These are phyloP conservation scores for Apodemia mormo DNA, from an alignment of 2,888 invertebrate species.

Conservation along the genomic window DNA sequence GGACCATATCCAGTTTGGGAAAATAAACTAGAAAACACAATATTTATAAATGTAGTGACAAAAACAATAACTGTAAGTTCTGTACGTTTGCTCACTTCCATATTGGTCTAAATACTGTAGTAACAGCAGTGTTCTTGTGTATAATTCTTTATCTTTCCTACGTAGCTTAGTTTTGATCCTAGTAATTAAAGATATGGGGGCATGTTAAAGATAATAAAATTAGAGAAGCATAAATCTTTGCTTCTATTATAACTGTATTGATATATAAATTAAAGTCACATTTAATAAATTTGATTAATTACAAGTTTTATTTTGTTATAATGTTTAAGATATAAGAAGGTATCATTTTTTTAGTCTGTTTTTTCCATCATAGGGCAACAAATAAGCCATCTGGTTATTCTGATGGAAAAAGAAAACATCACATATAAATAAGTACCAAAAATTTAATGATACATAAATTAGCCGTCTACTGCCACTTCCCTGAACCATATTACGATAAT, in stretches of 20 bases:
- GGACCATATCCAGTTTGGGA: slow-evolving; percentile 35
- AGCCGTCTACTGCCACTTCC: too few relatives aligned
- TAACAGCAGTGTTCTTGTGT: background rate
- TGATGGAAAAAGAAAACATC: too few relatives aligned
- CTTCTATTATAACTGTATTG: background rate
- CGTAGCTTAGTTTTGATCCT: slow-evolving; percentile 3
- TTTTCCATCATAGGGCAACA: too few relatives aligned
- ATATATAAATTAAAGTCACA: too few relatives aligned
- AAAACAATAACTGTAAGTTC: slow-evolving; percentile 11
- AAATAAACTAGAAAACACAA: slow-evolving; percentile 20
- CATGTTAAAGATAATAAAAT: slow-evolving; percentile 2
- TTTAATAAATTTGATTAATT: too few relatives aligned
- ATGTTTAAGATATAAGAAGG: too few relatives aligned
- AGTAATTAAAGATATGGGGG: slow-evolving; percentile 5
- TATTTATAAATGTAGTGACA: slow-evolving; percentile 9
- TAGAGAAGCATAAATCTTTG: background rate
- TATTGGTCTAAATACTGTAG: slow-evolving; percentile 9
- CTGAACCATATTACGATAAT: too few relatives aligned
- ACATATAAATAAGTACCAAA: too few relatives aligned
- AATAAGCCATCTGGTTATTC: too few relatives aligned
- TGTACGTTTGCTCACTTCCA: slow-evolving; percentile 18
- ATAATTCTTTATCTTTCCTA: slow-evolving; percentile 7
- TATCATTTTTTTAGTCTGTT: too few relatives aligned
- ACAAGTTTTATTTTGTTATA: too few relatives aligned
- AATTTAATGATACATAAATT: too few relatives aligned